Evolutionary conservation across 2,888 invertebrate genomes (phyloP).

Genomic region (Vanessa cardui): DNA sequence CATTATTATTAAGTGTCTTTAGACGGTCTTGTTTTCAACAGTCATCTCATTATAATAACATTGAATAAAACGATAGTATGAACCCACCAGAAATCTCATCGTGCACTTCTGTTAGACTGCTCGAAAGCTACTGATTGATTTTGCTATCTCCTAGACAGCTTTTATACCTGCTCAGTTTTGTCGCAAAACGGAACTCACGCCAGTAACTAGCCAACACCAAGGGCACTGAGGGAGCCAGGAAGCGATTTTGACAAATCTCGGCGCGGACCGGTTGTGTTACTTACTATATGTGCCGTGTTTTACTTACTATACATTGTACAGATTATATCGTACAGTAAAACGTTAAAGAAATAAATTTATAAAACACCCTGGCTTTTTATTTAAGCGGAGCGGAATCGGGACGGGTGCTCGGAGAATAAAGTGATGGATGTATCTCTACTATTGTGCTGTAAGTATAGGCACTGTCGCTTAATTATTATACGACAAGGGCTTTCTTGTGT

Average conservation of each 20-base stretch:
- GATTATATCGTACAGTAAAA: too few relatives aligned
- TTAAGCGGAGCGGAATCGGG: too few relatives aligned
- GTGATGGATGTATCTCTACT: too few relatives aligned
- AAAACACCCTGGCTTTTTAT: too few relatives aligned
- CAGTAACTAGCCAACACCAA: constrained; percentile 17
- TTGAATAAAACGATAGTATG: not conserved
- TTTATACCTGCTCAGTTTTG: constrained; percentile 17
- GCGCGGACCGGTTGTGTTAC: constrained; percentile 9
- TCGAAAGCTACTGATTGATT: constrained; percentile 31
- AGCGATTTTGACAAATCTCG: constrained; percentile 20
- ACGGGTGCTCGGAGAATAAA: too few relatives aligned
- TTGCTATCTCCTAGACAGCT: constrained; percentile 18
- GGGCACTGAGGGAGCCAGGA: constrained; percentile 24
- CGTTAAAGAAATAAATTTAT: too few relatives aligned
- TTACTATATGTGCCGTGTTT: not conserved
- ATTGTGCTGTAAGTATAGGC: not conserved
- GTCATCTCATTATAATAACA: not conserved
- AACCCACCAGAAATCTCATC: constrained; percentile 32
- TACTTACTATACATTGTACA: too few relatives aligned
- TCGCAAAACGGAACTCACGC: constrained; percentile 8
- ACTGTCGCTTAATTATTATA: not conserved
- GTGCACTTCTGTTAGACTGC: constrained; percentile 32
- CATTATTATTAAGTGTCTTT: too few relatives aligned
- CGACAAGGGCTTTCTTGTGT: constrained; percentile 6
- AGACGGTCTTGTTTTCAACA: not conserved